Evolutionary conservation across 2,888 invertebrate genomes (phyloP).

Genomic region (Eilema griseolum): DNA sequence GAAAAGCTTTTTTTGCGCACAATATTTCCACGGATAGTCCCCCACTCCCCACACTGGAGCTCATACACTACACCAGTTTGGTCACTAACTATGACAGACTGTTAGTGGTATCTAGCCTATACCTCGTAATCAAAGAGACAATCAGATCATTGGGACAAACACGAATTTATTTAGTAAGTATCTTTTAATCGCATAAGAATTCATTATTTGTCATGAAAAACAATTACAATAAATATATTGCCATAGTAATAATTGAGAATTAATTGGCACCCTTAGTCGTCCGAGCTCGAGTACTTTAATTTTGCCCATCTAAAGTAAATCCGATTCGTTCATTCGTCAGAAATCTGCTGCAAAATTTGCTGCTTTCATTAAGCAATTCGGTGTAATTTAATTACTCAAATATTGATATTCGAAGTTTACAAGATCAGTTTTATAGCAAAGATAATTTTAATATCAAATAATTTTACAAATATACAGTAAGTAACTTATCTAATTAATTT

Average conservation of each 20-base stretch:
- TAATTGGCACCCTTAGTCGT: no score
- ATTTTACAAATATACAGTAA: background rate
- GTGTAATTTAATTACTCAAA: background rate
- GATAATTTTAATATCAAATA: background rate
- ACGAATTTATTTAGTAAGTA: no score
- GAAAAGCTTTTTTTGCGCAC: no score
- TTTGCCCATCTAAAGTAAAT: background rate
- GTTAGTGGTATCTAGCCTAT: no score
- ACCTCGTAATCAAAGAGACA: no score
- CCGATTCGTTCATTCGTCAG: background rate
- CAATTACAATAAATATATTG: background rate
- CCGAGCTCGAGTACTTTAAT: background rate
- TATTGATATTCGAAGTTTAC: conserved; percentile 1
- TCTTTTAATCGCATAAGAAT: no score
- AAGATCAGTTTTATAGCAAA: conserved; percentile 1
- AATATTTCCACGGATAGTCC: no score
- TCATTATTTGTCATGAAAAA: no score
- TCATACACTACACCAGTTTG: no score
- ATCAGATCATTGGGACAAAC: no score
- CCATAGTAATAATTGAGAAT: background rate
- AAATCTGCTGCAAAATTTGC: background rate
- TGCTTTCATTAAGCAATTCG: conserved; percentile 1
- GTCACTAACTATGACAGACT: no score
- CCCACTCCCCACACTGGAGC: no score
- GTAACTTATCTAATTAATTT: background rate